phyloP scores from a whole-genome alignment of 2,888 invertebrate species.

The Idaea biselata region DNA sequence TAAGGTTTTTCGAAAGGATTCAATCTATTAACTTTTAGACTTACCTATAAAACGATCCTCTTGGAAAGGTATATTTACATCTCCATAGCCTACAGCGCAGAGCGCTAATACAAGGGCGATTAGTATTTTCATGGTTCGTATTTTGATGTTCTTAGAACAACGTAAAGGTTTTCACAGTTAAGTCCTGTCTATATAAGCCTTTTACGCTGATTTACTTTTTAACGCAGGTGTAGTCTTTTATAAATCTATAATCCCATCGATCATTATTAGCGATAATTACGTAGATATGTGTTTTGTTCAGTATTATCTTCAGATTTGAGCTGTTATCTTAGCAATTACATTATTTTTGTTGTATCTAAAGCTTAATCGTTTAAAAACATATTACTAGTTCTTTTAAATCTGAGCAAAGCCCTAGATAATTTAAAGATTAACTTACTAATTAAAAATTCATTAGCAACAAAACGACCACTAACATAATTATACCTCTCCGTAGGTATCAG shows the following conservation, averaged over 20 bases:
- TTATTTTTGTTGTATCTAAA: background rate
- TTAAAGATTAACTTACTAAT: background rate
- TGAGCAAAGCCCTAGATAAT: background rate
- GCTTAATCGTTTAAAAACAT: background rate
- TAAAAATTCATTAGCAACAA: background rate
- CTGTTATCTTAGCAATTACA: background rate
- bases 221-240: background rate
- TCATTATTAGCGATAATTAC: conserved; percentile 4
- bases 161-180: background rate
- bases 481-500: background rate
- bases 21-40: background rate
- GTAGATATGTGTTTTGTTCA: background rate
- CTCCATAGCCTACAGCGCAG: background rate
- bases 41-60: background rate
- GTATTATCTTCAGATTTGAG: background rate
- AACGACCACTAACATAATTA: background rate
- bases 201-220: background rate
- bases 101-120: background rate
- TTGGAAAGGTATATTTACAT: background rate
- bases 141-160: background rate
- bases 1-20: too few species aligned
- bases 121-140: background rate
- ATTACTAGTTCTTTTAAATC: background rate
- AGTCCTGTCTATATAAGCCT: background rate
- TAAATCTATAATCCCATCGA: background rate